These are phyloP conservation scores for Tryphoninae sp. DNA, from an alignment of 2,888 invertebrate genomes.

Conservation along the genomic window DNA sequence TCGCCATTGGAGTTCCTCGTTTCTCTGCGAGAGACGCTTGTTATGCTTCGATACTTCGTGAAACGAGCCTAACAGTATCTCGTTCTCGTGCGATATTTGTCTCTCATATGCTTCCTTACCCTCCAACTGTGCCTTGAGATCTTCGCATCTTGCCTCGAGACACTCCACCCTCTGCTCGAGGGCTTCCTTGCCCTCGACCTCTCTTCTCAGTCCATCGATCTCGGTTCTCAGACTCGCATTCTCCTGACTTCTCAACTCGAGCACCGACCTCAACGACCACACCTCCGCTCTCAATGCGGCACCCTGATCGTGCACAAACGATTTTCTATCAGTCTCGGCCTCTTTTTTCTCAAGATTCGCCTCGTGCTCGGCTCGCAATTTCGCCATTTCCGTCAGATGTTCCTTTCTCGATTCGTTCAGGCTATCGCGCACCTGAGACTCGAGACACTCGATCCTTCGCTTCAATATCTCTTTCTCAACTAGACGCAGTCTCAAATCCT, in stretches of 20 bases:
- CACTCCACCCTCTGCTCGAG: conserved; percentile 89
- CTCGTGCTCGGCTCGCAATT: conserved; percentile 82
- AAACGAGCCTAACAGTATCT: conserved; percentile 87
- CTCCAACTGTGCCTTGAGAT: conserved; percentile 89
- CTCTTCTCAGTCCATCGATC: conserved; percentile 87
- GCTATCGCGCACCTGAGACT: conserved; percentile 71
- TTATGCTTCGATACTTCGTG: conserved; percentile 91
- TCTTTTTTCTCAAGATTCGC: conserved; percentile 83
- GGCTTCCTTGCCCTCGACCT: conserved; percentile 88
- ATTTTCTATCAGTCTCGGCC: conserved; percentile 82
- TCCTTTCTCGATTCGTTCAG: conserved; percentile 75
- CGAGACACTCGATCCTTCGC: conserved; percentile 67
- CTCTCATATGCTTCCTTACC: conserved; percentile 89
- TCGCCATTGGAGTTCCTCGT: conserved; percentile 94
- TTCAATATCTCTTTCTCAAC: conserved; percentile 86
- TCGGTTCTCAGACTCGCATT: conserved; percentile 89
- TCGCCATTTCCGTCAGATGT: conserved; percentile 72
- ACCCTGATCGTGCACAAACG: conserved; percentile 82
- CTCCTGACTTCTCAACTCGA: conserved; percentile 94
- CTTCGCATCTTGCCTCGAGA: conserved; percentile 92
- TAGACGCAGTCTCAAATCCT: conserved; percentile 87
- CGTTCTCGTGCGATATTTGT: conserved; percentile 87
- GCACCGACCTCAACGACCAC: conserved; percentile 92
- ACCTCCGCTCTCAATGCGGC: conserved; percentile 87
- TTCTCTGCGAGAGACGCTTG: conserved; percentile 89